Base-by-base conservation (phyloP, 2,797 vertebrate genomes). In the Botia almorhae region DNA sequence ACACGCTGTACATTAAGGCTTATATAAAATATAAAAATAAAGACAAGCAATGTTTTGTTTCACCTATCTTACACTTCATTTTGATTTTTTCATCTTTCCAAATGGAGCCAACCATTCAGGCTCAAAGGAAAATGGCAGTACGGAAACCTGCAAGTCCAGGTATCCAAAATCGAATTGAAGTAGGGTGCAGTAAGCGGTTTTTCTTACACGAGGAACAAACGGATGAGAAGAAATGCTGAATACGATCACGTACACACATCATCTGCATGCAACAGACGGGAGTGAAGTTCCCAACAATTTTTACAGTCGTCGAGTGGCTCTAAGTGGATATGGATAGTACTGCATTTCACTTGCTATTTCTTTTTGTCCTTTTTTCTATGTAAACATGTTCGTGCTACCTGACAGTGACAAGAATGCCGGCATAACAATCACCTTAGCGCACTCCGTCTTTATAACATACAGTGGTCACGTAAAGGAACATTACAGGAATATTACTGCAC, bases 1-100 rank as follows among this genome's bases (percentile, higher is more conserved):
- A 93, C 88, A 93, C 86, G 92, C 94, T 95, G 94, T 94, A 94
- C 94, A 94, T 95, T 95, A 95, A 95, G 94, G 94, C 94, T 92
- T 94, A 93, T 94, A 94, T 91, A 94, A 94, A 95, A 94, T 94
- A 94, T 92, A 94, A 94, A 94, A 95, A 94, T 94, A 95, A 95
- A 94, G 93, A 94, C 91, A 90, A 94, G 93, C 92, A 87, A 93
- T 93, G 92, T 92, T 86, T 89, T 88, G 90, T 84, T 86, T 91
- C 70, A 60, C 74, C 61, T 56, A 56, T 81, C 69, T 53, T 81
- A 83, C 76, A 79, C 73, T 85, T 85, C 90, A 90, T 88, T 92
- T 79, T 83, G 88, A 78, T 88, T 89, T 85, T 85, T 87, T 87
- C 89, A 33, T 71, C 29, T 85, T 87, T 88, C 89, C 88, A 86